These are phyloP conservation scores for Leptosomus discolor DNA, from an alignment of 2,113 vertebrate genomes.

Conservation along the genomic window DNA sequence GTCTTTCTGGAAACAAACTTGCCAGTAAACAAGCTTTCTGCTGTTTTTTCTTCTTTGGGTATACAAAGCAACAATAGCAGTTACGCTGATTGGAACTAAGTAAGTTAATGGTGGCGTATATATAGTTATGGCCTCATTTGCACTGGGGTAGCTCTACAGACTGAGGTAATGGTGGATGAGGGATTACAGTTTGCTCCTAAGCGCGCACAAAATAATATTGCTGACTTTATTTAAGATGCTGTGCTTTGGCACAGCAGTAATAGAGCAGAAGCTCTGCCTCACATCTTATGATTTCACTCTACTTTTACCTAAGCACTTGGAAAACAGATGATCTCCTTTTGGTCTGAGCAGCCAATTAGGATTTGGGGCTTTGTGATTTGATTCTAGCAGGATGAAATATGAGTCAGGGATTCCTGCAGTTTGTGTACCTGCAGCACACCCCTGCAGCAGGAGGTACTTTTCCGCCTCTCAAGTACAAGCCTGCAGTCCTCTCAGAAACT, in stretches of 20 bases:
- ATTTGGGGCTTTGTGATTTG: background rate
- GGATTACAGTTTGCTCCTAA: background rate
- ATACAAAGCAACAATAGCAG: background rate
- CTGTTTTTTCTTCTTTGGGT: background rate
- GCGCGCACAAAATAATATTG: background rate
- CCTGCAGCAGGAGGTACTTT: background rate
- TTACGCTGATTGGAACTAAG: background rate
- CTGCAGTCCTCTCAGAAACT: background rate
- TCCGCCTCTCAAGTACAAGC: background rate
- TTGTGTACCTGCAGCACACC: background rate
- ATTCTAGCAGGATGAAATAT: background rate
- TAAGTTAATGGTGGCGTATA: background rate
- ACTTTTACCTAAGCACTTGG: background rate
- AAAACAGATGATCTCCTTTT: background rate
- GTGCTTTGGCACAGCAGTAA: background rate
- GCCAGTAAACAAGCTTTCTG: background rate
- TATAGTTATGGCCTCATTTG: background rate
- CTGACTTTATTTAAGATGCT: background rate
- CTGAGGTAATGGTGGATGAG: background rate
- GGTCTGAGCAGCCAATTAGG: background rate
- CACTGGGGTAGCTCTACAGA: background rate
- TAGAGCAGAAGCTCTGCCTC: background rate
- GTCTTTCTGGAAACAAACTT: background rate
- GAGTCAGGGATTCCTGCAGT: background rate
- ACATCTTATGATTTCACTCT: background rate